Evolutionary conservation across 2,797 vertebrate genomes (phyloP), one percentile per base, ranked within the genome.

Genomic region (Sebastes reedi): DNA sequence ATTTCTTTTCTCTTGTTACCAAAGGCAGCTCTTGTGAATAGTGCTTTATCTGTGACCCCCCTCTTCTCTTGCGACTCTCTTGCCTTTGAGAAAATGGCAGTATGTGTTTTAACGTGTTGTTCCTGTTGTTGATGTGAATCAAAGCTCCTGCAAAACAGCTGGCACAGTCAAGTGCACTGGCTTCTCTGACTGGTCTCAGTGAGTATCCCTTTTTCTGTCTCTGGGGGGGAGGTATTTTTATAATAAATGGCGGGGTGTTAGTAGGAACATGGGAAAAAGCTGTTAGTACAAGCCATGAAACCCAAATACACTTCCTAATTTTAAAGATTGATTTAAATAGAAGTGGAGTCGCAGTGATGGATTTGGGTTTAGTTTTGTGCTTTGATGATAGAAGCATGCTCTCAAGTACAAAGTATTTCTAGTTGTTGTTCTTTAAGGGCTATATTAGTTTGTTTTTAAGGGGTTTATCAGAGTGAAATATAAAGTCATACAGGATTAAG

Each of bases 51-150:
- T 98, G 97, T 98, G 97, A 97, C 97, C 86, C 80, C 67, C 52
- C 24, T 90, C 93, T 90, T 93, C 95, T 95, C 92, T 99, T 98
- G 97, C 97, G 96, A 95, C 96, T 98, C 96, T 97, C 97, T 97
- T 97, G 97, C 97, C 97, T 98, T 97, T 99, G 97, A 98, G 97
- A 98, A 93, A 97, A 97, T 98, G 98, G 97, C 97, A 97, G 96
- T 99, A 97, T 99, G 98, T 99, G 97, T 99, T 98, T 99, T 99
- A 99, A 99, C 99, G 98, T 99, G 97, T 99, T 99, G 98, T 98
- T 99, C 98, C 99, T 99, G 98, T 99, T 99, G 98, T 99, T 99
- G 98, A 99, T 99, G 99, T 99, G 99, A 99, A 99, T 99, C 98
- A 99, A 99, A 99, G 99, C 99, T 98, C 99, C 99, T 99, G 98